Base-by-base conservation (phyloP, 2,888 invertebrate genomes). In the Apantesis nais region DNA sequence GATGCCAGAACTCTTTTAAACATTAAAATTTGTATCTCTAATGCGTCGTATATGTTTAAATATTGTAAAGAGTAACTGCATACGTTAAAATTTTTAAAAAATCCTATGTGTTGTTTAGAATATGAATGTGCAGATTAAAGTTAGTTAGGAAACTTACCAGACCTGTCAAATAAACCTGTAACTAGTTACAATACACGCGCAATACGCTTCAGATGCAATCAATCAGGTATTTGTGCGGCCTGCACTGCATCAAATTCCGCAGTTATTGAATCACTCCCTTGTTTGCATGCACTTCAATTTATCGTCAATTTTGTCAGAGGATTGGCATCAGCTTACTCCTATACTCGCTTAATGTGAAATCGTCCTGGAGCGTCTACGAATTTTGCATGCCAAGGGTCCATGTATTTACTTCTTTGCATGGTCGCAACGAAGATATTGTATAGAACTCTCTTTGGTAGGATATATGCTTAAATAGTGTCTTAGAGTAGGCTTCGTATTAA, bases 241-340 rank as follows among this genome's bases (percentile, higher is more conserved):
- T 66, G 71, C 74, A 70, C 74, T 70, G 73, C 80, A 76, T 82
- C 74, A 74, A 82, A 82, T 77, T 68, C 76, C 70, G 55, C 76
- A 74, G 80, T 83, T 85, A 83, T 83, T 84, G 79, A 86, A 84
- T 81, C 78, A 82, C 78, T 74, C 76, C 68, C 83, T 84, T 84
- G 83, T 86, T 83, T 85, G 82, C 80, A 80, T 81, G 79, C 82
- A 82, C 83, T 85, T 81, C 80, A 85, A 86, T 88, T 85, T 83
- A 82, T 80, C 80, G 83, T 79, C 85, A 81, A 85, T 85, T 82
- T 86, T 81, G 82, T 79, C 68, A 81, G 80, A 78, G 82, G 75
- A 83, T 85, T 85, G 85, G 80, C 83, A 83, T 74, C 72, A 75
- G 71, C 66, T 74, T 76, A 67, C 61, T 66, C 62, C 37, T 62